A percentile compares a stretch with the other conserved stretches of the same genome.
Evolutionary conservation across 2,797 vertebrate genomes (phyloP).

Genomic region (Dicrostonyx torquatus): DNA sequence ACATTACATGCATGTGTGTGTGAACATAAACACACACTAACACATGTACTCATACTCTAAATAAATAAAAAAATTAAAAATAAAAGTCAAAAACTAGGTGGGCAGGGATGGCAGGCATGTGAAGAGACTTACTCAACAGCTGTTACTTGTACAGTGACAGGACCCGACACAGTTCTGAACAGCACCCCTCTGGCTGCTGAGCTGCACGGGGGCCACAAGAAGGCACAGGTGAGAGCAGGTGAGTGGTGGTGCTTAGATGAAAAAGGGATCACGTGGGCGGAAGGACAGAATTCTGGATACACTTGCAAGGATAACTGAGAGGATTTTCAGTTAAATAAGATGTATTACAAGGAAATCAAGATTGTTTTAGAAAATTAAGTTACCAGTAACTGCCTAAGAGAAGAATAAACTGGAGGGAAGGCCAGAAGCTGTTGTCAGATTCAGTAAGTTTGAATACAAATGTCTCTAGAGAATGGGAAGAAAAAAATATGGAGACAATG

Average conservation of each 20-base stretch:
- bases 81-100: neutral
- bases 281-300: neutral
- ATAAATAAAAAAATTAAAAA: neutral
- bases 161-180: neutral
- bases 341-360: neutral
- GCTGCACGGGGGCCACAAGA: neutral
- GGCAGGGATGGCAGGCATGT: neutral
- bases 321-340: neutral
- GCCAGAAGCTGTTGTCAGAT: slow-evolving; percentile 27
- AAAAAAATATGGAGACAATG: neutral
- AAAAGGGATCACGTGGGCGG: neutral
- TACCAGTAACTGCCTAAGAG: neutral
- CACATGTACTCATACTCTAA: neutral
- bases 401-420: neutral
- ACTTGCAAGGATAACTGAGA: neutral
- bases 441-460: neutral
- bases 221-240: neutral
- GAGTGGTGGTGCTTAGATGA: neutral
- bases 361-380: slow-evolving; percentile 7
- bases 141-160: neutral
- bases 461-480: neutral
- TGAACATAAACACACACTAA: neutral
- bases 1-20: neutral
- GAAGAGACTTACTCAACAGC: neutral
- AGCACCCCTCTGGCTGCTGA: neutral